Base-by-base conservation (phyloP, 2,113 vertebrate genomes). In the Paracanthobrama guichenoti region DNA sequence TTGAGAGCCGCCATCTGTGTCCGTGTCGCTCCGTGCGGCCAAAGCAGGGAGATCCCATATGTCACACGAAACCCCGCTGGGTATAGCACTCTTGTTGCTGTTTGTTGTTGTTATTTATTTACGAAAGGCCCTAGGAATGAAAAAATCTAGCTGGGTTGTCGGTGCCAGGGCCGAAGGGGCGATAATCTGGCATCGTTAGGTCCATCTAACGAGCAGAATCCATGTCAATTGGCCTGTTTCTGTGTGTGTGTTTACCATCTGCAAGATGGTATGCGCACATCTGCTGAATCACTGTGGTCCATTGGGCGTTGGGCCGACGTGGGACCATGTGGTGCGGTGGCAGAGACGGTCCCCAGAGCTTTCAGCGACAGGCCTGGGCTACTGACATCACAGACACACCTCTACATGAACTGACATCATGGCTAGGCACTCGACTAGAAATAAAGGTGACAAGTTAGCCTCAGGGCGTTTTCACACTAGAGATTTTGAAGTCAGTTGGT, bases 91-190 rank as follows among this genome's bases (percentile, higher is more conserved):
- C 90, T 88, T 90, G 90, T 91, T 89, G 89, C 90, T 91, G 42
- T 91, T 93, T 91, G 91, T 93, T 91, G 91, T 90, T 90, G 90
- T 92, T 92, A 89, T 93, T 91, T 93, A 91, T 93, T 93, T 89
- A 92, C 90, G 59, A 90, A 78, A 86, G 79, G 81, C 84, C 73
- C 78, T 81, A 79, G 64, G 85, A 91, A 55, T 1, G 85, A 83
- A 75, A 48, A 67, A 80, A 80, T 24, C 4, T 85, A 71, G 77
- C 39, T 3, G 31, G 64, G 48, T 75, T 75, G 59, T 73, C 67
- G 24, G 59, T 82, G 88, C 90, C 91, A 89, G 83, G 53, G 88
- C 85, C 82, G 44, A 55, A 71, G 59, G 26, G 84, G 26, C 59
- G 79, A 53, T 64, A 79, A 42, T 66, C 84, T 88, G 81, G 87